Conservation (phyloP, 2,888 invertebrate species). For the Synanthedon myopaeformis region DNA sequence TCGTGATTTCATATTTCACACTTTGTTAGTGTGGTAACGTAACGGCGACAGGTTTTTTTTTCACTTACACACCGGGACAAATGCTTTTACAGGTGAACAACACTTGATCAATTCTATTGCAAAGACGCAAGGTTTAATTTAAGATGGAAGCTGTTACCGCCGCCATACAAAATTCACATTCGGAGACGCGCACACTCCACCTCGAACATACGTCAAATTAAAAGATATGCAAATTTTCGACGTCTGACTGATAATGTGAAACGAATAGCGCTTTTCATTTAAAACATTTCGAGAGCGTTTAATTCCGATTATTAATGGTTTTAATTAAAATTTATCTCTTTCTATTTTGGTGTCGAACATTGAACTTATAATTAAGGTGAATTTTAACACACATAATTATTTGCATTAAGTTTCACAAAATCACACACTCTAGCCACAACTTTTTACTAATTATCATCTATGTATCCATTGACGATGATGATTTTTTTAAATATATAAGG, state of each 20-base stretch:
- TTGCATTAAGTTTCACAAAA: too few relatives aligned
- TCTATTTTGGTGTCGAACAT: constrained; percentile 50
- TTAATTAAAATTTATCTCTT: constrained; percentile 59
- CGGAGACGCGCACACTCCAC: constrained; percentile 10
- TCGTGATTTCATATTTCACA: constrained; percentile 72
- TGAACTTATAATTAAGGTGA: constrained; percentile 25
- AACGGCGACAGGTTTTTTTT: constrained; percentile 53
- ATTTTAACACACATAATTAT: too few relatives aligned
- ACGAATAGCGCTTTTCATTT: constrained; percentile 40
- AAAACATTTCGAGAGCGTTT: constrained; percentile 42
- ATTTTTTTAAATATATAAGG: too few relatives aligned
- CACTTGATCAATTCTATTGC: constrained; percentile 7
- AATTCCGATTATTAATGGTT: constrained; percentile 54
- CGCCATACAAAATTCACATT: not conserved
- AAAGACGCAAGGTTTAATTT: constrained; percentile 15
- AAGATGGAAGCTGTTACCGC: too few relatives aligned
- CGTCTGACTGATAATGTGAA: constrained; percentile 33
- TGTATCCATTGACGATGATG: too few relatives aligned
- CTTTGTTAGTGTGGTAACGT: constrained; percentile 56
- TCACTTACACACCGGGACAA: constrained; percentile 23
- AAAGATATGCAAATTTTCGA: constrained; percentile 54
- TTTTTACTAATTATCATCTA: too few relatives aligned
- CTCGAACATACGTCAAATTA: constrained; percentile 45
- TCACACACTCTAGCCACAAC: too few relatives aligned
- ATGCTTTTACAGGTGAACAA: not conserved